phyloP scores from a whole-genome alignment of 2,888 invertebrate species.

The Eretmocerus hayati region DNA sequence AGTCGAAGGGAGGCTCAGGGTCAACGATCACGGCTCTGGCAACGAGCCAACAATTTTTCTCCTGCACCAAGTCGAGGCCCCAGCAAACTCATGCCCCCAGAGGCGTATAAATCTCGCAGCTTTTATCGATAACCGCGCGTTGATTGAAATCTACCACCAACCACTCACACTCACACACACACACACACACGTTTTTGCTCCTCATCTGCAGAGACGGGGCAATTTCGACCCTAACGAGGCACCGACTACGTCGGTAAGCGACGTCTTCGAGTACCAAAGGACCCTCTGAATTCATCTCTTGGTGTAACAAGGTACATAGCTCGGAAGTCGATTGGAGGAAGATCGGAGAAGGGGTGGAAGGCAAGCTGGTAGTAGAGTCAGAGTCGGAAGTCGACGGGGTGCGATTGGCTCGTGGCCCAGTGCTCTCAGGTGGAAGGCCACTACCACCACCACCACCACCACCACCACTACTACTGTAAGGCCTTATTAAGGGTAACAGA shows the following conservation, averaged over 20 bases:
- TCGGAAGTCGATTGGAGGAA: too few relatives aligned
- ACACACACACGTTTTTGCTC: too few relatives aligned
- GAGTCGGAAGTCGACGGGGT: slow-evolving; percentile 17
- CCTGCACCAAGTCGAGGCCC: too few relatives aligned
- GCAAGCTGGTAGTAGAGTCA: slow-evolving; percentile 4
- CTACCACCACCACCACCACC: too few relatives aligned
- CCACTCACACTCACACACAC: too few relatives aligned
- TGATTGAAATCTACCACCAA: slow-evolving; percentile 16
- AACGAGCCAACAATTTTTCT: slow-evolving; percentile 16
- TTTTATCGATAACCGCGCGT: slow-evolving; percentile 21
- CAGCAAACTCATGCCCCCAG: too few relatives aligned
- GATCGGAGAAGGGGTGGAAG: background rate
- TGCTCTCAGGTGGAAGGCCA: slow-evolving; percentile 27
- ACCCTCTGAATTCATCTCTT: too few relatives aligned
- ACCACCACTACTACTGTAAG: too few relatives aligned
- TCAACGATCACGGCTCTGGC: slow-evolving; percentile 18
- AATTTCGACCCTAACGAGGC: slow-evolving; percentile 5
- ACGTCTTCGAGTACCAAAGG: too few relatives aligned
- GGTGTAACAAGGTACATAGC: too few relatives aligned
- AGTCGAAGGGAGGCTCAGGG: slow-evolving; percentile 13
- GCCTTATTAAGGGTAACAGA: slow-evolving; percentile 20
- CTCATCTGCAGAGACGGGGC: too few relatives aligned
- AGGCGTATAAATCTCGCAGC: slow-evolving; percentile 16
- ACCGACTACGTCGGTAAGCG: background rate
- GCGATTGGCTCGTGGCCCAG: slow-evolving; percentile 27